A percentile compares a stretch with the other conserved stretches of the same genome.
These are phyloP conservation scores for Ceratotherium simum DNA, from an alignment of 2,113 vertebrate species.

Conservation along the genomic window DNA sequence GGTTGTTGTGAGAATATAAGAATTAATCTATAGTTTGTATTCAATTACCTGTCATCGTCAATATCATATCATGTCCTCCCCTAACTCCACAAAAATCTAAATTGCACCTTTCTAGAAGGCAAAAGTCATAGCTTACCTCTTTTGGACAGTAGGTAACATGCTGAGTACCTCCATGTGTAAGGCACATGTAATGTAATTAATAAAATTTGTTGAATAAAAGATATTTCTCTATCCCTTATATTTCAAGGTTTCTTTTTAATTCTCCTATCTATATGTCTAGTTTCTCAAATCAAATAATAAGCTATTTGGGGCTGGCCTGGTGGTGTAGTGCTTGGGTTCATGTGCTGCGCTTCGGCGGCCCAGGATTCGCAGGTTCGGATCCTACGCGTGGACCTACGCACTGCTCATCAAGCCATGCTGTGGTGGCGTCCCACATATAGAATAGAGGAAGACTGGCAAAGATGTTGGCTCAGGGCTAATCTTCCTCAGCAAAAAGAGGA, in stretches of 20 bases:
- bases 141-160: neutral
- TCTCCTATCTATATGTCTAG: neutral
- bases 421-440: too few relatives aligned
- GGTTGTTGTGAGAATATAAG: neutral
- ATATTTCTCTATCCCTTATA: neutral
- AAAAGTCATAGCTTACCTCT: neutral
- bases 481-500: too few relatives aligned
- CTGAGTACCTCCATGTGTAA: neutral
- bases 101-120: neutral
- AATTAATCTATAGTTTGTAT: neutral
- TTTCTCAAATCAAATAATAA: conserved; percentile 40
- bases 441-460: too few relatives aligned
- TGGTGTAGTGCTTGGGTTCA: too few relatives aligned
- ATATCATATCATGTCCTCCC: neutral
- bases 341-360: too few relatives aligned
- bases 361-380: too few relatives aligned
- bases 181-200: neutral
- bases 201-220: conserved; percentile 31
- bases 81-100: neutral
- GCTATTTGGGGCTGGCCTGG: neutral
- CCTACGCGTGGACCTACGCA: too few relatives aligned
- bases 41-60: neutral
- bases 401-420: too few relatives aligned
- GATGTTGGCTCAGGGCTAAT: too few relatives aligned
- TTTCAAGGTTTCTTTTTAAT: neutral